Percentiles rank a stretch among this genome's conserved stretches.
These are phyloP conservation scores for Pelodytes ibericus DNA, from an alignment of 2,797 vertebrate genomes.

Conservation along the genomic window DNA sequence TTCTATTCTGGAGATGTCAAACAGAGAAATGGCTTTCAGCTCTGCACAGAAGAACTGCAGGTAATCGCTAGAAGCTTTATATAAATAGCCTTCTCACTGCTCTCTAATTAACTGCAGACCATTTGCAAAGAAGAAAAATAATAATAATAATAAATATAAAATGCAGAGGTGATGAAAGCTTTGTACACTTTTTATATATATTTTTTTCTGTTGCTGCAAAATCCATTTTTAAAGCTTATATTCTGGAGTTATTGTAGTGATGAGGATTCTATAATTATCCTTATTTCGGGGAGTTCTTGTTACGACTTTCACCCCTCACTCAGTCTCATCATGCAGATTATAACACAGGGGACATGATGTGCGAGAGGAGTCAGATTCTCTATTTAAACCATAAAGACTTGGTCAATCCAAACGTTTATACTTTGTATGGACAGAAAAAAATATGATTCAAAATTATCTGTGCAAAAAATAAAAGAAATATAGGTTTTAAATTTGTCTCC, in stretches of 20 bases:
- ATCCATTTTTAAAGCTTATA: slow-evolving; percentile 60
- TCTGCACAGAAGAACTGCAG: slow-evolving; percentile 15
- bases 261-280: slow-evolving; percentile 2
- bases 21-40: slow-evolving; percentile 27
- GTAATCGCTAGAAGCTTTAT: background rate
- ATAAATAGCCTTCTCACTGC: slow-evolving; percentile 18
- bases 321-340: too few species aligned
- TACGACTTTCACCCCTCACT: too few species aligned
- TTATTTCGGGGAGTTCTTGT: too few species aligned
- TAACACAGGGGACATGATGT: too few species aligned
- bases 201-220: slow-evolving; percentile 65
- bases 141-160: background rate
- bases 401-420: too few species aligned
- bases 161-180: slow-evolving; percentile 29
- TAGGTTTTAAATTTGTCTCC: too few species aligned
- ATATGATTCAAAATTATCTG: too few species aligned
- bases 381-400: too few species aligned
- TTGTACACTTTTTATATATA: slow-evolving; percentile 54
- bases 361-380: too few species aligned
- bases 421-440: too few species aligned
- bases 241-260: slow-evolving; percentile 28
- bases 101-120: slow-evolving; percentile 39
- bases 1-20: slow-evolving; percentile 35
- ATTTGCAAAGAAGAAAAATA: background rate
- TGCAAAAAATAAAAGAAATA: too few species aligned